Evolutionary conservation across 53 echinoderm and acorn worm species (phyloP).

Genomic region (Holothuria leucospilota): DNA sequence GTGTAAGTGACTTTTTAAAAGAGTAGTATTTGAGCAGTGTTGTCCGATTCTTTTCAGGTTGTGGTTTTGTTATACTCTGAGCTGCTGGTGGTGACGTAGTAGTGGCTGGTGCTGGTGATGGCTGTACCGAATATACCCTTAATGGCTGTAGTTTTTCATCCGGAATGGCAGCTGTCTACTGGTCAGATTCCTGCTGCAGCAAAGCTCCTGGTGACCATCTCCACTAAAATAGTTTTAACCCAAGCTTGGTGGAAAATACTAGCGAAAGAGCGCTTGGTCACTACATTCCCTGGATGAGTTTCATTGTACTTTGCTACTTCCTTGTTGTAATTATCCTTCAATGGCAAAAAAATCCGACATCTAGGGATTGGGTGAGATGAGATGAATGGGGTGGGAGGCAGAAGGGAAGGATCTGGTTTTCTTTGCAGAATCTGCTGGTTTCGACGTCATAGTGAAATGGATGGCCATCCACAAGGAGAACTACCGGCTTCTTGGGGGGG

Average conservation of each 20-base stretch:
- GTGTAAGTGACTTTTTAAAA: no score
- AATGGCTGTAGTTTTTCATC: neutral
- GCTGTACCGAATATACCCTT: neutral
- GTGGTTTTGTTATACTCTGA: neutral
- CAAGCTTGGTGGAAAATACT: no score
- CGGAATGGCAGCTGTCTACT: neutral
- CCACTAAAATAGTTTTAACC: no score
- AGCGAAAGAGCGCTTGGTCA: no score
- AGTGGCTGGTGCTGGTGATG: neutral
- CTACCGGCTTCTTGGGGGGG: neutral
- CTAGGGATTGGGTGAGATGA: neutral
- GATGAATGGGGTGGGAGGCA: slow-evolving; percentile 8
- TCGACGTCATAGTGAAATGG: neutral
- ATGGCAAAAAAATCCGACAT: no score
- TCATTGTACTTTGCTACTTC: no score
- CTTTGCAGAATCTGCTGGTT: slow-evolving; percentile 19
- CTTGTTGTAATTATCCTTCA: no score
- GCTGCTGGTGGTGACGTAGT: neutral
- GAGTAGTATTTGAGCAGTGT: no score
- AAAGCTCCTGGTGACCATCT: no score
- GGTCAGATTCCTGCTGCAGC: no score
- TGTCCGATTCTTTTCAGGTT: no score
- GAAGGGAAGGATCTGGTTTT: slow-evolving; percentile 22
- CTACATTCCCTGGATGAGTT: no score
- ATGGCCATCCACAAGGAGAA: slow-evolving; percentile 31